Percentiles rank a stretch among this genome's conserved stretches.
Evolutionary conservation across 1,140 invertebrate species (phyloP).

Genomic region (Euschistus heros): DNA sequence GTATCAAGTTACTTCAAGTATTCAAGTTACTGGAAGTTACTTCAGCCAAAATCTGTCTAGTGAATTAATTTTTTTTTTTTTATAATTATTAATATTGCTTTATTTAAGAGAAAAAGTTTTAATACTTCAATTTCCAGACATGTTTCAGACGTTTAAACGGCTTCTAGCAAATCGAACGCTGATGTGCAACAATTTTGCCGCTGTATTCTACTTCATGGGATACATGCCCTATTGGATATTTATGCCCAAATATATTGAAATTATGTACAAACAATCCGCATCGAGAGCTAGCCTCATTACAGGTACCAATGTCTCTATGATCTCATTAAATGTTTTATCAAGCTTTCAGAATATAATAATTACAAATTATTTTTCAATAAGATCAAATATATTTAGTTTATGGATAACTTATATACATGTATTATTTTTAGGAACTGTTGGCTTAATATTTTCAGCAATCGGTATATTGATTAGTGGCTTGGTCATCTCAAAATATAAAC

Average conservation of each 20-base stretch:
- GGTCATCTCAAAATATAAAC: slow-evolving; percentile 46
- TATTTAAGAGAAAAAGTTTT: no score
- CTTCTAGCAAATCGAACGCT: slow-evolving; percentile 48
- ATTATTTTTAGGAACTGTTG: slow-evolving; percentile 36
- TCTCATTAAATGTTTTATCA: no score
- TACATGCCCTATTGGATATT: slow-evolving; percentile 35
- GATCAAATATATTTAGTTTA: neutral
- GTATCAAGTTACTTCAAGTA: no score
- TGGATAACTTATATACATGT: neutral
- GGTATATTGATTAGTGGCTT: slow-evolving; percentile 49
- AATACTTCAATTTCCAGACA: slow-evolving; percentile 32
- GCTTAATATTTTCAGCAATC: slow-evolving; percentile 48
- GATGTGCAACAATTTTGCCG: slow-evolving; percentile 44
- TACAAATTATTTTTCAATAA: slow-evolving; percentile 2
- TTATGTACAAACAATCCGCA: slow-evolving; percentile 45
- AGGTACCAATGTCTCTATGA: slow-evolving; percentile 25
- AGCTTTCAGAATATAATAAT: neutral
- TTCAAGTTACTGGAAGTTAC: no score
- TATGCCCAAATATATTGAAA: slow-evolving; percentile 39
- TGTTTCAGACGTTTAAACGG: slow-evolving; percentile 43
- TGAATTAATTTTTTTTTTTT: no score
- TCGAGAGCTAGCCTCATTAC: slow-evolving; percentile 34
- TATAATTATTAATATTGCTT: no score
- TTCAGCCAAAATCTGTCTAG: no score
- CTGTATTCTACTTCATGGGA: slow-evolving; percentile 38